Base-by-base conservation (phyloP, 1,140 invertebrate genomes). In the Riptortus pedestris region DNA sequence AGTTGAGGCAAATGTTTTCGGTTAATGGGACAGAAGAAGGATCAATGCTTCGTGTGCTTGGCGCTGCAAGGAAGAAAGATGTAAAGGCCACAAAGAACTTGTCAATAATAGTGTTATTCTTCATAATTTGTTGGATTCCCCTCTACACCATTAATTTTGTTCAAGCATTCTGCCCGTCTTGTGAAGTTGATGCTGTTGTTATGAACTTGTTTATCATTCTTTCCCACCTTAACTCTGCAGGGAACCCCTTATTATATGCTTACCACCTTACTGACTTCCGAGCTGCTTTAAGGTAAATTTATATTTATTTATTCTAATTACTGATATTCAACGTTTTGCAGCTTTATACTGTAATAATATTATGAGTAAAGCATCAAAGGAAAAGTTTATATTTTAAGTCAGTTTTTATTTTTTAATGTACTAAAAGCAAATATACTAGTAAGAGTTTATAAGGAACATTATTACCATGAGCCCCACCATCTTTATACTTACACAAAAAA, bases 41-140 rank as follows among this genome's bases (percentile, higher is more conserved):
- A 1, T 83, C 83, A 1, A 90, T 90, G 86, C 71, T 90, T 22
- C 76, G 88, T 0, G 81, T 90, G 0, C 76, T 91, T 3, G 87
- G 87, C 0, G 85, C 87, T 0, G 86, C 86, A 1, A 83, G 88
- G 65, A 87, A 88, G 68, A 78, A 88, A n/a, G 91, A 94, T 73
- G 88, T 92, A 1, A 92, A 93, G 75, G 90, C 90, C 7, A 92
- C 91, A 0, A 89, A 93, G 71, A 94, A 91, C 74, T 79, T 95
- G 0, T 88, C 88, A 47, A 86, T 92, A 65, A 93, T 95, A 59
- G 91, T 95, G 1, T 75, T 89, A 33, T 93, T 93, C 76, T 95
- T 95, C 76, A 90, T 93, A 75, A 79, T 93, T 52, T 93, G 90
- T 72, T 95, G 91, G 91, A 88, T 94, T 58, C 91, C 91, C 0